These are phyloP conservation scores for Crocuta crocuta DNA, from an alignment of 2,113 vertebrate species.

Conservation along the genomic window DNA sequence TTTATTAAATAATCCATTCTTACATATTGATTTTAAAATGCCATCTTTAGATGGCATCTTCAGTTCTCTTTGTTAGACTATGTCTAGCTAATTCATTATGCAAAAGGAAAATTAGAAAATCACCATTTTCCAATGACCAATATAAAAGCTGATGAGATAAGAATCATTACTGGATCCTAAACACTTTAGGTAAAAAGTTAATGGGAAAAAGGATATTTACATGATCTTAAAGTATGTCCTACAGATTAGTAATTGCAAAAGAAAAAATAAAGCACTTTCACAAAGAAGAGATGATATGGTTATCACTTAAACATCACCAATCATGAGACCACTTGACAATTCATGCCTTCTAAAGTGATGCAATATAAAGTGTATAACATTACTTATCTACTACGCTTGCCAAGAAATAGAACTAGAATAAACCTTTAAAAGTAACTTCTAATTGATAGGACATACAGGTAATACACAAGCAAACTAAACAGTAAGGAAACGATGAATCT, in stretches of 20 bases:
- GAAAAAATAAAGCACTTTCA: not conserved
- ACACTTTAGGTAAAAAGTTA: not conserved
- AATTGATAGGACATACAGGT: not conserved
- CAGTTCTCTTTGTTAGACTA: no score
- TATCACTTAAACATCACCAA: not conserved
- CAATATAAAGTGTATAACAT: not conserved
- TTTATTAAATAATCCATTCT: slow-evolving; percentile 26
- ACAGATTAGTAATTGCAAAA: not conserved
- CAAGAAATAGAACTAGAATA: not conserved
- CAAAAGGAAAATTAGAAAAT: not conserved
- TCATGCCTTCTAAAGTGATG: not conserved
- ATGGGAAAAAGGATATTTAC: not conserved
- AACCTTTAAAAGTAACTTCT: slow-evolving; percentile 11
- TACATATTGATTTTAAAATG: slow-evolving; percentile 15
- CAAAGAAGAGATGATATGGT: not conserved
- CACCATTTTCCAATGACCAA: not conserved
- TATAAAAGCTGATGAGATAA: not conserved
- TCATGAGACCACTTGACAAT: not conserved
- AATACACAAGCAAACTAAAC: not conserved
- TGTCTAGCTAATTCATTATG: no score
- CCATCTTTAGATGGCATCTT: not conserved
- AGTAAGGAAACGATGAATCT: not conserved
- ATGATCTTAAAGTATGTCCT: not conserved
- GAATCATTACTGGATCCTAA: not conserved
- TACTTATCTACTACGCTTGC: not conserved